Evolutionary conservation across 2,797 vertebrate genomes (phyloP).

Genomic region (Meda fulgida): DNA sequence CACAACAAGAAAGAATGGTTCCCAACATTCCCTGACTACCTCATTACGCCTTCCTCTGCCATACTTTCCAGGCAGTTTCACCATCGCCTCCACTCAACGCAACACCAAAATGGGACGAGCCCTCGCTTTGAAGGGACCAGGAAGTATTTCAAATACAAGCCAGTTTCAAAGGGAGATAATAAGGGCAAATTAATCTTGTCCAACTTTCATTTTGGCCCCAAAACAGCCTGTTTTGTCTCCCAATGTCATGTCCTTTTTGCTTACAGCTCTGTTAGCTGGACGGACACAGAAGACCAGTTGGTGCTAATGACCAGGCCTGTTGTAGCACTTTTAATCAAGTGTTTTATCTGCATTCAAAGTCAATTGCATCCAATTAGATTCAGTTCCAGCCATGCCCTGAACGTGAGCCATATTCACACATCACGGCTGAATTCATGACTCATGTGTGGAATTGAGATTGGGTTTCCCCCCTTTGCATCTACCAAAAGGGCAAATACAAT

Average conservation of each 20-base stretch:
- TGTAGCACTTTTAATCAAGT: constrained; percentile 42
- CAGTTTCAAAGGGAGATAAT: constrained; percentile 18
- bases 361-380: constrained; percentile 51
- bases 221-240: constrained; percentile 1
- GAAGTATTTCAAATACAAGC: constrained; percentile 24
- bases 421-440: constrained; percentile 49
- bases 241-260: constrained; percentile 27
- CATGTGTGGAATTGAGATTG: constrained; percentile 47
- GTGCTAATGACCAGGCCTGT: constrained; percentile 40
- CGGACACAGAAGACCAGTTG: constrained; percentile 26
- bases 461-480: constrained; percentile 45
- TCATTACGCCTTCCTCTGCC: constrained; percentile 54
- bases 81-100: constrained; percentile 22
- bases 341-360: constrained; percentile 49
- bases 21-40: constrained; percentile 58
- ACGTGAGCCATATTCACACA: constrained; percentile 45
- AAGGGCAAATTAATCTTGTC: constrained; percentile 24
- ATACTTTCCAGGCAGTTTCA: constrained; percentile 31
- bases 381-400: constrained; percentile 43
- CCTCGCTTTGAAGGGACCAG: constrained; percentile 31
- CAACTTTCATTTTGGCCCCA: constrained; percentile 19
- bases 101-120: constrained; percentile 22
- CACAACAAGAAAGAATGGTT: constrained; percentile 35
- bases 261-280: constrained; percentile 17
- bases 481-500: constrained; percentile 56